Percentiles rank a stretch among this genome's conserved stretches.
phyloP scores from a whole-genome alignment of 1,140 invertebrate genomes.

The Pemphigus obesinymphae region DNA sequence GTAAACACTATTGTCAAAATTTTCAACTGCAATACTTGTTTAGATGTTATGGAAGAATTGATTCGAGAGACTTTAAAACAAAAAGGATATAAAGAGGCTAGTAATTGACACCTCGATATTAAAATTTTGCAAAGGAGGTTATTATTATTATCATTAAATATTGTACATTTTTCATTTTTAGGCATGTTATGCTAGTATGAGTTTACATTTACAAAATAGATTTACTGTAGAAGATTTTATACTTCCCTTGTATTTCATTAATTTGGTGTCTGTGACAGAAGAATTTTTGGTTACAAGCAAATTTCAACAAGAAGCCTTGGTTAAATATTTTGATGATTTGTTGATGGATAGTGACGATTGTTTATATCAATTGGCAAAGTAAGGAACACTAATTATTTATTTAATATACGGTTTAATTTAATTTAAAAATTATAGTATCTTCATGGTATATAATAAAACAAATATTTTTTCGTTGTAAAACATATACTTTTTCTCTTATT shows the following conservation, averaged over 20 bases:
- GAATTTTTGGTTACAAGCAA: slow-evolving; percentile 60
- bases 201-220: slow-evolving; percentile 60
- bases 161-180: slow-evolving; percentile 43
- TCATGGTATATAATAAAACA: no score
- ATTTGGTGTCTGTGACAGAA: slow-evolving; percentile 63
- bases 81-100: neutral
- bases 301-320: slow-evolving; percentile 57
- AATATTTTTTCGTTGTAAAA: no score
- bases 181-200: slow-evolving; percentile 61
- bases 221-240: slow-evolving; percentile 63
- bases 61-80: neutral
- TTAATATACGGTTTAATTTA: neutral
- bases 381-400: neutral
- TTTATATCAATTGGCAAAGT: neutral
- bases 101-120: neutral
- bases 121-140: neutral
- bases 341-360: slow-evolving; percentile 29
- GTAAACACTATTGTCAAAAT: slow-evolving; percentile 55
- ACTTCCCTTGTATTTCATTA: slow-evolving; percentile 68
- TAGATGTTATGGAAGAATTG: slow-evolving; percentile 13
- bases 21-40: slow-evolving; percentile 59
- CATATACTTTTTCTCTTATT: no score
- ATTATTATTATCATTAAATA: neutral
- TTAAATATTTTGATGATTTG: slow-evolving; percentile 61
- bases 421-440: no score